Percentiles rank a stretch among this genome's conserved stretches.
Conservation (phyloP, 2,113 vertebrate genomes). For the Crotalus helleri region DNA sequence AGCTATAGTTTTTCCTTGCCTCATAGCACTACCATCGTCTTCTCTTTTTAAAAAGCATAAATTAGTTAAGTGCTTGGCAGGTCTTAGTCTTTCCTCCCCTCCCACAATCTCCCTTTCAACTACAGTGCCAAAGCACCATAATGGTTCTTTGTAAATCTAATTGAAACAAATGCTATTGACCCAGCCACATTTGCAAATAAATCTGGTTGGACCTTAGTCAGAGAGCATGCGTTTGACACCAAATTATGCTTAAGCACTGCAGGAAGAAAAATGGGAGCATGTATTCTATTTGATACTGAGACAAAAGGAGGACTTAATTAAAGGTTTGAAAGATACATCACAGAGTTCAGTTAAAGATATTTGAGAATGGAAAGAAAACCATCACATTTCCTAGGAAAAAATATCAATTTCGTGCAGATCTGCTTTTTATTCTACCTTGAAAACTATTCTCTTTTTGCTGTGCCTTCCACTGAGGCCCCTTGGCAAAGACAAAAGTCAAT, state of each 20-base stretch:
- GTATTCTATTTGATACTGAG: constrained; percentile 49
- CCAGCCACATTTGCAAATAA: constrained; percentile 64
- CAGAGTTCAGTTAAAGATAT: constrained; percentile 54
- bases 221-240: constrained; percentile 62
- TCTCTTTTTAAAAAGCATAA: constrained; percentile 38
- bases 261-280: constrained; percentile 62
- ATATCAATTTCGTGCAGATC: constrained; percentile 3
- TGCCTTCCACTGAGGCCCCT: background rate
- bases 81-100: constrained; percentile 9
- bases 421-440: background rate
- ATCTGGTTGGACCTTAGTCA: constrained; percentile 57
- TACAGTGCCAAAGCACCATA: constrained; percentile 56
- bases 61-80: constrained; percentile 49
- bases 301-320: constrained; percentile 68
- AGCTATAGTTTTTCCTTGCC: background rate
- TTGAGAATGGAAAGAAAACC: constrained; percentile 34
- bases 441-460: constrained; percentile 14
- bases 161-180: constrained; percentile 70
- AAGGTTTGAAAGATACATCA: constrained; percentile 53
- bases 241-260: constrained; percentile 54
- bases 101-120: constrained; percentile 25
- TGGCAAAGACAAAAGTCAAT: constrained; percentile 30
- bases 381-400: constrained; percentile 16
- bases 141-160: constrained; percentile 66
- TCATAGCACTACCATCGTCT: background rate